Conservation (phyloP, 1,140 invertebrate genomes). For the Conus betulinus region DNA sequence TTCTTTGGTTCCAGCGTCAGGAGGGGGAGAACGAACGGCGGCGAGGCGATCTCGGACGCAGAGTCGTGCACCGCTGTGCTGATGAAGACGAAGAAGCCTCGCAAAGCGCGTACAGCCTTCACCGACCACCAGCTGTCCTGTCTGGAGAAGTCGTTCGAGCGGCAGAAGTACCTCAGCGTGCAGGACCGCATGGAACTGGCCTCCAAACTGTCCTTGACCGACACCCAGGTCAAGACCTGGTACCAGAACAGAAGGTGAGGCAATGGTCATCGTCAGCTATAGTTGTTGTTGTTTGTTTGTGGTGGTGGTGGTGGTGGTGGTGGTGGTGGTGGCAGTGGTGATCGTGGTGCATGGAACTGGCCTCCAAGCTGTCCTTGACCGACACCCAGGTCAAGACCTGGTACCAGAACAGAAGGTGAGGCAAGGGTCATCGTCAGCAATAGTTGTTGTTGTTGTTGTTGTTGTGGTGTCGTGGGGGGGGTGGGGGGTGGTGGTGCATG, state of each 20-base stretch:
- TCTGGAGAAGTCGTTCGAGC: conserved; percentile 97
- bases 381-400: conserved; percentile 99
- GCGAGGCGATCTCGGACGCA: neutral
- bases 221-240: conserved; percentile 99
- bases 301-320: neutral
- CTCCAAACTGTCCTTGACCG: conserved; percentile 94
- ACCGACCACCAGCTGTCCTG: conserved; percentile 97
- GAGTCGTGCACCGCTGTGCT: neutral
- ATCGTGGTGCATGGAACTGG: neutral
- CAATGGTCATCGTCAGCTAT: neutral
- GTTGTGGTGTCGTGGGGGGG: neutral
- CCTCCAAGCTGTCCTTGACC: conserved; percentile 89
- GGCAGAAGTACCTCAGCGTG: conserved; percentile 98
- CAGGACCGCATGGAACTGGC: conserved; percentile 99
- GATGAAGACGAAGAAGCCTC: conserved; percentile 87
- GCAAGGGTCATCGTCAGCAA: too few species aligned
- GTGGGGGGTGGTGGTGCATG: conserved; percentile 81
- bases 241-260: conserved; percentile 98
- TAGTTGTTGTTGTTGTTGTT: conserved; percentile 5
- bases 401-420: conserved; percentile 76
- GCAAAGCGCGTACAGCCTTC: conserved; percentile 98
- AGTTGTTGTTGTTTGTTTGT: neutral
- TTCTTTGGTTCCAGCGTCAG: neutral
- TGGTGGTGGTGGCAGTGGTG: neutral
- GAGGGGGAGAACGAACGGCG: neutral